Evolutionary conservation across 2,888 invertebrate species (phyloP).

Genomic region (Pterostichus niger): DNA sequence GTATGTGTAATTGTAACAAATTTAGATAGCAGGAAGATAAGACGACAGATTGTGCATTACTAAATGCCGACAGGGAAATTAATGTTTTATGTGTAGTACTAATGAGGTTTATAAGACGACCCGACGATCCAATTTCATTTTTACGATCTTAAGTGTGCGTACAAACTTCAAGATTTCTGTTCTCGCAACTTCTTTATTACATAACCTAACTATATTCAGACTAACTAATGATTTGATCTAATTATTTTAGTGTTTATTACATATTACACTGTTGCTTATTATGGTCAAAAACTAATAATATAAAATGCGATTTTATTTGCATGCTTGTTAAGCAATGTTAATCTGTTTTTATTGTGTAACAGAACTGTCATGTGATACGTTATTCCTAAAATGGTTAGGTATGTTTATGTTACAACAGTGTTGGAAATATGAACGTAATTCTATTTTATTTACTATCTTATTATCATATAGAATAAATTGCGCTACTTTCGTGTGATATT

Average conservation of each 20-base stretch:
- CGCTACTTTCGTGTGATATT: background rate
- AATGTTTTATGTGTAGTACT: background rate
- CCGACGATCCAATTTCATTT: slow-evolving; percentile 13
- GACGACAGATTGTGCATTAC: no score
- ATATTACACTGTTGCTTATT: background rate
- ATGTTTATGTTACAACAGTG: background rate
- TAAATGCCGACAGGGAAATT: slow-evolving; percentile 17
- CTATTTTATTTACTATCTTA: background rate
- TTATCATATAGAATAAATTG: slow-evolving; percentile 7
- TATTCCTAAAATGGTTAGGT: slow-evolving; percentile 27
- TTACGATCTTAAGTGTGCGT: background rate
- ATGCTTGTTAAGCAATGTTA: slow-evolving; percentile 11
- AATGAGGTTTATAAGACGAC: slow-evolving; percentile 31
- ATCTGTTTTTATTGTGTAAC: slow-evolving; percentile 20
- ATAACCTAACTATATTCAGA: background rate
- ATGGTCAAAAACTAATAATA: slow-evolving; percentile 19
- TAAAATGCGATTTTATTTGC: background rate
- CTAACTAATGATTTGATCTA: background rate
- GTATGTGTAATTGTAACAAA: no score
- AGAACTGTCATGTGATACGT: background rate
- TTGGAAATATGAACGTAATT: no score
- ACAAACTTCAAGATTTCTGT: background rate
- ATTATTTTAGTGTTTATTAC: background rate
- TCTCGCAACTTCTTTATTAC: slow-evolving; percentile 23
- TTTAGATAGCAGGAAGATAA: no score